Base-by-base conservation (phyloP, 2,888 invertebrate species). In the Desoria tigrina region DNA sequence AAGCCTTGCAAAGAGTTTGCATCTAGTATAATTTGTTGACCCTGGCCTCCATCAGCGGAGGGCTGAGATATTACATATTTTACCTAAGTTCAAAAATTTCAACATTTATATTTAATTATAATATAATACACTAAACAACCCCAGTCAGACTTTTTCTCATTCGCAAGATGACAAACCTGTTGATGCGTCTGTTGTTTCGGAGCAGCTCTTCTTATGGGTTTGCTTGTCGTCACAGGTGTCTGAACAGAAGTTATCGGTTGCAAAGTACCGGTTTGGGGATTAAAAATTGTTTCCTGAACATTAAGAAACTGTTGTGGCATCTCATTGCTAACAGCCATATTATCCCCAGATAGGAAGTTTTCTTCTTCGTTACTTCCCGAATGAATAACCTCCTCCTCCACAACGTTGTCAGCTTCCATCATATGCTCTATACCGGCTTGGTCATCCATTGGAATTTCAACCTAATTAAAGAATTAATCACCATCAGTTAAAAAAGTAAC, bases 211-310 rank as follows among this genome's bases (percentile, higher is more conserved):
- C 28, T 24, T 6, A 32, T 39, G 6, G 57, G 50, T 21, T 63
- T 50, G 14, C 39, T 55, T 6, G 64, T 58, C 2, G 63, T 57
- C 16, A 57, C 32, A 11, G 67, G 23, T 6, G 50, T 23, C 42
- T 63, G 24, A 18, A 51, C 51, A 26, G 51, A 51, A 7, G 51
- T 42, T 50, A 73, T 68, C 0, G 72, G 72, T 53, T 74, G 72
- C 16, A 76, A 61, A 3, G 74, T 76, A 14, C 76, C 76, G 24
- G 76, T 76, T 45, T 67, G 66, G 16, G 74, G 71, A 57, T 76
- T 76, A 57, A 76, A 76, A 39, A 74, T 72, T 6, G 71, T 63
- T 53, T 74, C 74, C 61, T 72, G 71, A 3, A 74, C 69, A 61
- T 71, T 72, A n/a, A 74, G 50, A 57, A 65, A 74, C 50, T 73